These are phyloP conservation scores for Noctua pronuba DNA, from an alignment of 2,888 invertebrate genomes.

Conservation along the genomic window DNA sequence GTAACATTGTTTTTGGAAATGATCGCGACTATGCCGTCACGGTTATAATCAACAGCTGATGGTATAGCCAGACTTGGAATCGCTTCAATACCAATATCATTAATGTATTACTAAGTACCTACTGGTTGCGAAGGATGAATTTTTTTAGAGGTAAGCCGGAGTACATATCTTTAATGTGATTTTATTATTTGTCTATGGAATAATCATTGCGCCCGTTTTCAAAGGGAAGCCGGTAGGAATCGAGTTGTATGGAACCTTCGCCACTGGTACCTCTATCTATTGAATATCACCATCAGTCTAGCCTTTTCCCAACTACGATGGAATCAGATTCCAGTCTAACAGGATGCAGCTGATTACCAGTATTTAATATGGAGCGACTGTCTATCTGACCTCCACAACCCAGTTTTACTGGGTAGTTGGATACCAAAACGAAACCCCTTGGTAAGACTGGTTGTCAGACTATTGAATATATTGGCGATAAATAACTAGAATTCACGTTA, in stretches of 20 bases:
- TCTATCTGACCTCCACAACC: not conserved
- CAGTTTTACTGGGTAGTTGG: not conserved
- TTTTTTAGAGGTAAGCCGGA: no score
- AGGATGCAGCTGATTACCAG: not conserved
- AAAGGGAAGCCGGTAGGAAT: no score
- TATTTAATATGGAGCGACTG: not conserved
- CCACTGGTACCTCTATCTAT: not conserved
- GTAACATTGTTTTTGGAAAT: slow-evolving; percentile 42
- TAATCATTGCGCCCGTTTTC: no score
- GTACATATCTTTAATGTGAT: no score
- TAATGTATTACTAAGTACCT: slow-evolving; percentile 3
- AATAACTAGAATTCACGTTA: slow-evolving; percentile 4
- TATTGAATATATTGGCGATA: not conserved
- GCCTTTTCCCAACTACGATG: not conserved
- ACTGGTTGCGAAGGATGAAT: no score
- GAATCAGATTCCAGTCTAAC: not conserved
- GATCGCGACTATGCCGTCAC: slow-evolving; percentile 41
- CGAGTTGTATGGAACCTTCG: no score
- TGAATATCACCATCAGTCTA: not conserved
- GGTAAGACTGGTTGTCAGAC: not conserved
- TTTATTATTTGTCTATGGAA: no score
- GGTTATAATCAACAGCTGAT: slow-evolving; percentile 30
- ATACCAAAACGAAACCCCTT: not conserved
- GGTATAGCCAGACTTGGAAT: slow-evolving; percentile 32
- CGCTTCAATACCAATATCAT: slow-evolving; percentile 23